A percentile compares a stretch with the other conserved stretches of the same genome.
Conservation (phyloP, 2,113 vertebrate species). For the Pithys albifrons region DNA sequence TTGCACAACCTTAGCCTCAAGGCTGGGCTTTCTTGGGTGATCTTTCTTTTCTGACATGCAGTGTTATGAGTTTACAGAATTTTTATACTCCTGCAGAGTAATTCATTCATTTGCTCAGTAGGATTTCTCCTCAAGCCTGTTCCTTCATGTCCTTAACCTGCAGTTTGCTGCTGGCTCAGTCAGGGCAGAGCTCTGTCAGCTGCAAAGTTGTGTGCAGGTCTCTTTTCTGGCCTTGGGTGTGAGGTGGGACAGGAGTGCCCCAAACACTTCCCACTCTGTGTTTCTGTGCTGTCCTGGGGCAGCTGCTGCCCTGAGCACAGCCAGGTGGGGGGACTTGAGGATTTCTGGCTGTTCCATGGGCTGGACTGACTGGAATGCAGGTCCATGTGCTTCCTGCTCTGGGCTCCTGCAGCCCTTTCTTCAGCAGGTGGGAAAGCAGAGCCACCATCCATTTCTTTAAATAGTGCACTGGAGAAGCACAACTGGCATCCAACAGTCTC, state of each 20-base stretch:
- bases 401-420: neutral
- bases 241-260: neutral
- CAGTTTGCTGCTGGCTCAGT: neutral
- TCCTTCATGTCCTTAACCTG: neutral
- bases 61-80: neutral
- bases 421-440: neutral
- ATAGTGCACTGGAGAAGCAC: neutral
- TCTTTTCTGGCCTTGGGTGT: neutral
- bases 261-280: neutral
- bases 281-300: neutral
- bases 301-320: neutral
- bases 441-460: neutral
- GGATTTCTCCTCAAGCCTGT: neutral
- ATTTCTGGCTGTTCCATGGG: neutral
- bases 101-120: neutral
- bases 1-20: conserved; percentile 55
- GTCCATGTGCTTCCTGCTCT: neutral
- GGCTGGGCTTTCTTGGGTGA: conserved; percentile 53
- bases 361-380: neutral
- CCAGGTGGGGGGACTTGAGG: neutral
- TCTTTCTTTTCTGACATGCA: conserved; percentile 10
- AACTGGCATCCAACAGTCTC: neutral
- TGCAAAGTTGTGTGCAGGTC: neutral
- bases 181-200: neutral
- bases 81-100: conserved; percentile 1